Conservation (phyloP, 2,888 invertebrate species). For the Brachylomia viminalis region DNA sequence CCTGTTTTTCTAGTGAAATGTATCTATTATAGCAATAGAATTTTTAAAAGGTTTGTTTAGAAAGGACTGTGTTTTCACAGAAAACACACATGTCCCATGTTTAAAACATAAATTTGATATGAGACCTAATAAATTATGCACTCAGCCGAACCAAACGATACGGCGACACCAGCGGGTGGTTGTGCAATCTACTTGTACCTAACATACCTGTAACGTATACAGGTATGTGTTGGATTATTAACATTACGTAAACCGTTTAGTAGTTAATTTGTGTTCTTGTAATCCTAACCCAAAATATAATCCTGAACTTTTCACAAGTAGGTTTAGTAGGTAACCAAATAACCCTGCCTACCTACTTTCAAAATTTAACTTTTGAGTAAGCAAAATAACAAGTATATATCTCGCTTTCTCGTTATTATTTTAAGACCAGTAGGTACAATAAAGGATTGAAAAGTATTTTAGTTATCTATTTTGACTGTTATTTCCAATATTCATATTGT, state of each 20-base stretch:
- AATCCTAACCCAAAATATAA: too few relatives aligned
- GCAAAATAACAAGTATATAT: background rate
- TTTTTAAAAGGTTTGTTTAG: background rate
- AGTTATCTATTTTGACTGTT: constrained; percentile 15
- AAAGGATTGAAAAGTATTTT: background rate
- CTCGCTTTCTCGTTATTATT: background rate
- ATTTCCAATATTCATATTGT: constrained; percentile 19
- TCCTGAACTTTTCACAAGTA: background rate
- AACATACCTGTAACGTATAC: constrained; percentile 12
- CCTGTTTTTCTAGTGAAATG: constrained; percentile 20
- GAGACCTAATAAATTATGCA: constrained; percentile 62
- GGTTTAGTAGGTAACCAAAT: background rate
- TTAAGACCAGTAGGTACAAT: background rate
- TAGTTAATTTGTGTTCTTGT: background rate
- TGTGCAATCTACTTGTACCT: constrained; percentile 16
- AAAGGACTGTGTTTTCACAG: constrained; percentile 12
- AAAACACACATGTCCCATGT: constrained; percentile 46
- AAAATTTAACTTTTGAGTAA: background rate
- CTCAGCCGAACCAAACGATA: constrained; percentile 56
- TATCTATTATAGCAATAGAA: background rate
- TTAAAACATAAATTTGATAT: constrained; percentile 56
- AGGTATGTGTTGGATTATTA: background rate
- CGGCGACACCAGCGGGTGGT: constrained; percentile 15
- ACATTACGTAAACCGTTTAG: constrained; percentile 6
- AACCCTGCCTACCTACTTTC: background rate